Evolutionary conservation across 1,140 invertebrate species (phyloP).

Genomic region (Scaptomyza hsui): DNA sequence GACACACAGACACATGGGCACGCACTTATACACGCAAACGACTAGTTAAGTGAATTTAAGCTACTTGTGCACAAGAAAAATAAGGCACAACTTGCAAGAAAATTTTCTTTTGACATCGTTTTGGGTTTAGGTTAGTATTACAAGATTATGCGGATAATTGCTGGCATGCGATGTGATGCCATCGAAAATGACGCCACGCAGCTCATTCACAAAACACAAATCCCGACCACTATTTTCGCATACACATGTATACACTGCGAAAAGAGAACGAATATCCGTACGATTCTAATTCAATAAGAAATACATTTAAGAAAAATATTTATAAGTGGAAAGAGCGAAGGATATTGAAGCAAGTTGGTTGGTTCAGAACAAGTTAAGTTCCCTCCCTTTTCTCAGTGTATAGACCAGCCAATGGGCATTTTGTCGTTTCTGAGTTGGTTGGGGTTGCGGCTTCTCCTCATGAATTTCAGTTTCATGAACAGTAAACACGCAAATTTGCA

Average conservation of each 20-base stretch:
- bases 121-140: constrained; percentile 70
- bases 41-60: constrained; percentile 75
- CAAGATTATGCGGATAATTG: constrained; percentile 81
- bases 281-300: too few relatives aligned
- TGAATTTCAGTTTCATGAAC: constrained; percentile 64
- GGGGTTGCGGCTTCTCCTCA: constrained; percentile 42
- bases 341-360: too few relatives aligned
- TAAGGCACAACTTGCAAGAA: constrained; percentile 46
- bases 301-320: too few relatives aligned
- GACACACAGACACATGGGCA: constrained; percentile 6
- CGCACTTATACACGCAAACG: constrained; percentile 17
- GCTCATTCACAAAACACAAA: constrained; percentile 18
- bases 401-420: constrained; percentile 12
- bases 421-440: constrained; percentile 13
- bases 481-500: constrained; percentile 59
- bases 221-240: not conserved
- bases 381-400: not conserved
- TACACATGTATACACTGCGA: constrained; percentile 2
- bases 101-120: constrained; percentile 53
- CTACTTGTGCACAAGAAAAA: constrained; percentile 16
- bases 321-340: too few relatives aligned
- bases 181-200: constrained; percentile 60
- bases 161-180: constrained; percentile 77
- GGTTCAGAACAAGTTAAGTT: too few relatives aligned
- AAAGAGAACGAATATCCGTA: not conserved